Conservation (phyloP, 1,140 invertebrate genomes). For the Sesamia nonagrioides region DNA sequence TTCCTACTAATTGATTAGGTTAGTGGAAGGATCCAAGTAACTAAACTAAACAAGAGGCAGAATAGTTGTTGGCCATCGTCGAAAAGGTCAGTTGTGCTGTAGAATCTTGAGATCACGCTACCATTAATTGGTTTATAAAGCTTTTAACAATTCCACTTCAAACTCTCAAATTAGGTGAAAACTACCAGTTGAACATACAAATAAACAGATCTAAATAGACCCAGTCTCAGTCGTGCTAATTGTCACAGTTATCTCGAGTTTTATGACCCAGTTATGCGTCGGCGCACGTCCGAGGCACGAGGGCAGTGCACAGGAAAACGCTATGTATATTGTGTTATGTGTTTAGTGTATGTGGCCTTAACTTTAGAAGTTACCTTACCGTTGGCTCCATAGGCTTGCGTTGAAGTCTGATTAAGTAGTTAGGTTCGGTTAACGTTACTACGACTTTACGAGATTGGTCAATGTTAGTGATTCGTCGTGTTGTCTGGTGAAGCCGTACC, state of each 20-base stretch:
- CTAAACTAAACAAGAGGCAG: too few relatives aligned
- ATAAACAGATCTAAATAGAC: slow-evolving; percentile 20
- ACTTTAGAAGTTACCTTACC: neutral
- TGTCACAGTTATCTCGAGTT: slow-evolving; percentile 28
- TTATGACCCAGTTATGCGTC: slow-evolving; percentile 12
- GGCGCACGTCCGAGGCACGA: slow-evolving; percentile 14
- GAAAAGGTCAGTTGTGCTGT: too few relatives aligned
- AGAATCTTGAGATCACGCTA: too few relatives aligned
- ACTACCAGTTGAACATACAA: neutral
- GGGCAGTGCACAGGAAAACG: slow-evolving; percentile 36
- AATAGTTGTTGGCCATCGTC: too few relatives aligned
- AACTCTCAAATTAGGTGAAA: neutral
- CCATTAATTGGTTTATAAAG: too few relatives aligned
- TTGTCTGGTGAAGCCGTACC: too few relatives aligned
- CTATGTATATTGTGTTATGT: neutral
- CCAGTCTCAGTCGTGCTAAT: slow-evolving; percentile 10
- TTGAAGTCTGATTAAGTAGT: slow-evolving; percentile 19
- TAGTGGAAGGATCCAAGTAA: too few relatives aligned
- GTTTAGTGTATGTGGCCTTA: neutral
- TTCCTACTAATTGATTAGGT: too few relatives aligned
- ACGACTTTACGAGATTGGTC: neutral
- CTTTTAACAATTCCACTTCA: too few relatives aligned
- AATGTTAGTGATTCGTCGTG: neutral
- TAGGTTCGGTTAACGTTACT: neutral
- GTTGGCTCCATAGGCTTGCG: neutral